Evolutionary conservation across 2,113 vertebrate species (phyloP), one percentile per base, ranked within the genome.

Genomic region (Amphilophus citrinellus): DNA sequence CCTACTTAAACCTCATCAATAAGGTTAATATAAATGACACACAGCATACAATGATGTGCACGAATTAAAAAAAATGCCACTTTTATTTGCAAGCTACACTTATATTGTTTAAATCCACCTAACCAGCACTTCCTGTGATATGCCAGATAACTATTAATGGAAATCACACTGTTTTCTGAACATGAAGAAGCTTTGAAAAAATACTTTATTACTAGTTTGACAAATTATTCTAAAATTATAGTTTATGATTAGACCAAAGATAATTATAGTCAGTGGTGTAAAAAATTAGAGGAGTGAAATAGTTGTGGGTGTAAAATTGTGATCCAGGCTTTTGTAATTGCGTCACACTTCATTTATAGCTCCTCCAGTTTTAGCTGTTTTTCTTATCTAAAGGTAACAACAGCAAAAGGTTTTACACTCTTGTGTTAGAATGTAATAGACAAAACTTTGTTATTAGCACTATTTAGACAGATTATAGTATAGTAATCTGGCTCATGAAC

Each of bases 251-350:
- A 80, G 3, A 42, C 17, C 32, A 56, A 44, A 61, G 35, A 53
- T 87, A 85, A 82, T 83, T 80, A 84, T 78, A 73, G 44, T 59
- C 24, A 14, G 14, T 30, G 62, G 68, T 63, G 76, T 82, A 87
- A 80, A 56, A 22, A 17, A 61, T 9, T 37, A 20, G 17, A 32
- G 0, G 18, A 10, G 60, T 68, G 61, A 77, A 86, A 81, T 35
- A 77, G 76, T 47, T 68, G 92, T 90, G 80, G 88, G 92, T 56
- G 91, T 84, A 53, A 76, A 84, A 60, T 32, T 84, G 39, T 86
- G 66, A 77, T 73, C 30, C 61, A 78, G 82, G 20, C 30, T 10
- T 63, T 87, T 77, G 61, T 80, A 71, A 53, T 58, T 4, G 22
- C 10, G n/a, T 71, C 58, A 30, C 24, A 53, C 32, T 22, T 24